Percentiles rank a stretch among this genome's conserved stretches.
Conservation (phyloP, 2,113 vertebrate genomes). For the Martes martes region DNA sequence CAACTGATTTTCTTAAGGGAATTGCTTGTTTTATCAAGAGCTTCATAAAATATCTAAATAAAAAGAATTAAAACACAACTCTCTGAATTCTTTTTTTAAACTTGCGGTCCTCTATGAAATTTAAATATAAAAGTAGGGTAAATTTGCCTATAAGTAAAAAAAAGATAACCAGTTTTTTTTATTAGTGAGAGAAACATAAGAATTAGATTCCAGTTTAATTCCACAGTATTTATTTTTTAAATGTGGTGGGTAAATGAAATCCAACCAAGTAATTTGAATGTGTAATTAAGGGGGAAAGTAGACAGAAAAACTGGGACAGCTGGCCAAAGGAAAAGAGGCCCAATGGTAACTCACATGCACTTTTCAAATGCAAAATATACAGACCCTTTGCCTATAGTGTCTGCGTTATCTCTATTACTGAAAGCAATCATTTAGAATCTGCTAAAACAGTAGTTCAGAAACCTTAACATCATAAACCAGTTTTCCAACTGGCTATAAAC, state of each 20-base stretch:
- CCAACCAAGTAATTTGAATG: background rate
- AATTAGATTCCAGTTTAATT: background rate
- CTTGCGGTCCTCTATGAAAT: background rate
- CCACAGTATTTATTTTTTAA: background rate
- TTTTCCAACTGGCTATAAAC: background rate
- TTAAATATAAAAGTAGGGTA: background rate
- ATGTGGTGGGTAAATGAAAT: background rate
- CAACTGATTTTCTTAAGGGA: background rate
- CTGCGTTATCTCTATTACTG: accelerated
- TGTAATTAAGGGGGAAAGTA: background rate
- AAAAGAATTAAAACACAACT: background rate
- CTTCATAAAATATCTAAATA: conserved; percentile 7
- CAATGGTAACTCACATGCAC: background rate
- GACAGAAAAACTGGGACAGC: background rate
- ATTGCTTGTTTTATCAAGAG: background rate
- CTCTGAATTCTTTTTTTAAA: background rate
- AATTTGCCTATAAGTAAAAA: background rate
- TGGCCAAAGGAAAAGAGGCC: background rate
- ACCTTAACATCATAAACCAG: background rate
- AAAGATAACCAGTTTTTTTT: background rate
- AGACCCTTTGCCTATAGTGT: background rate
- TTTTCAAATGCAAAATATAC: background rate
- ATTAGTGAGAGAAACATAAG: background rate
- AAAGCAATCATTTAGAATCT: background rate
- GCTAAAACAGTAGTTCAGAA: background rate